These are phyloP conservation scores for Aethina tumida DNA, from an alignment of 1,140 invertebrate species.

Conservation along the genomic window DNA sequence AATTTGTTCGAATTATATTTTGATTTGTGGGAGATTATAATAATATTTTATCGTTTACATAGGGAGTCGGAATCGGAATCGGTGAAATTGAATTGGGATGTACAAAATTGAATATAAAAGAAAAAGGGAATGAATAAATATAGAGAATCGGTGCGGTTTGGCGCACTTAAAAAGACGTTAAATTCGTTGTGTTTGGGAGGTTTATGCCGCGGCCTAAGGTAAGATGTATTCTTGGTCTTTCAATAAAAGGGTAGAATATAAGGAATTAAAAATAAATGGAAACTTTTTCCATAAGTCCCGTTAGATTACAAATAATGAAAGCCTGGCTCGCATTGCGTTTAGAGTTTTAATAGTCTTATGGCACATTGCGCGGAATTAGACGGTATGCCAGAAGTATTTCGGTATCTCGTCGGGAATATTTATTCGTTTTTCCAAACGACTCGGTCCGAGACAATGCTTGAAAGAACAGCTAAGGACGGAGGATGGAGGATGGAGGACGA, in stretches of 20 bases:
- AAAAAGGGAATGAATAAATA: no score
- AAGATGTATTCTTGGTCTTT: constrained; percentile 27
- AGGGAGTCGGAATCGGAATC: no score
- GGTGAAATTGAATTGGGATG: no score
- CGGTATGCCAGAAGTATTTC: constrained; percentile 28
- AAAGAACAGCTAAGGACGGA: constrained; percentile 23
- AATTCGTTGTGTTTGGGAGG: constrained; percentile 23
- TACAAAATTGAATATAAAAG: no score
- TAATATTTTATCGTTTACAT: no score
- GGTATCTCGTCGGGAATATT: constrained; percentile 28
- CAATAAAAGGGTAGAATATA: constrained; percentile 35
- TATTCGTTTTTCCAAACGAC: constrained; percentile 38
- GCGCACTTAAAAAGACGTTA: constrained; percentile 24
- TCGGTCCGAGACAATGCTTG: constrained; percentile 35
- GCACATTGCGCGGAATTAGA: constrained; percentile 32
- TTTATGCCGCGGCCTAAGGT: constrained; percentile 24
- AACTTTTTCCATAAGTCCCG: constrained; percentile 33
- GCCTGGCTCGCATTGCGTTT: constrained; percentile 31
- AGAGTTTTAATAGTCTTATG: constrained; percentile 35
- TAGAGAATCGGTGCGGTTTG: constrained; percentile 19
- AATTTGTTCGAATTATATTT: no score
- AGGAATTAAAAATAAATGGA: constrained; percentile 36
- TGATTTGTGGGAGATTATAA: no score
- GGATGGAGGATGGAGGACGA: no score
- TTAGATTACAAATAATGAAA: constrained; percentile 35